These are phyloP conservation scores for Dendropsophus ebraccatus DNA, from an alignment of 2,113 vertebrate species.

Conservation along the genomic window DNA sequence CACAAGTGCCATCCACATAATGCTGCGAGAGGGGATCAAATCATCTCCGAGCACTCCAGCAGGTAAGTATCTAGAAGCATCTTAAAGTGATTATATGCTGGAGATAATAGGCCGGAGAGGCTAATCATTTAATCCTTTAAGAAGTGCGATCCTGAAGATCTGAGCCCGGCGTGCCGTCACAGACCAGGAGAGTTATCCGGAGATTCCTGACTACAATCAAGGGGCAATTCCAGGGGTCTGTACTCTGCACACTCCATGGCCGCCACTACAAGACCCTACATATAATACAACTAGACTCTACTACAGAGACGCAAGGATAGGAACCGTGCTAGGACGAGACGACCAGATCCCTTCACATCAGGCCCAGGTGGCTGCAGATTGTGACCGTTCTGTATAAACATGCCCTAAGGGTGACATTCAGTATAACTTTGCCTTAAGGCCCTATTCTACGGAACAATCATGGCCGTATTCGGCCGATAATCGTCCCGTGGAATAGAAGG, in stretches of 20 bases:
- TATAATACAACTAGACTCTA: too few relatives aligned
- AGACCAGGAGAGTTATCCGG: background rate
- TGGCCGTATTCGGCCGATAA: too few relatives aligned
- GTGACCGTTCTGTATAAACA: too few relatives aligned
- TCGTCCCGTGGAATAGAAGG: too few relatives aligned
- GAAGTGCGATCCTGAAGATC: constrained; percentile 74
- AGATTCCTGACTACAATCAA: background rate
- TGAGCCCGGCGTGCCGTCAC: constrained; percentile 60
- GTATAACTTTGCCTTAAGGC: too few relatives aligned
- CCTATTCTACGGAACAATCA: too few relatives aligned
- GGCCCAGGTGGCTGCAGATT: too few relatives aligned
- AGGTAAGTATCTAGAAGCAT: constrained; percentile 72
- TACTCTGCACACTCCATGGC: too few relatives aligned
- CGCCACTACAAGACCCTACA: background rate
- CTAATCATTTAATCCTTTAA: constrained; percentile 83
- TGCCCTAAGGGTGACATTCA: too few relatives aligned
- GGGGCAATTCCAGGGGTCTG: background rate
- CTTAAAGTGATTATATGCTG: constrained; percentile 83
- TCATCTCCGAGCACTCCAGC: constrained; percentile 76
- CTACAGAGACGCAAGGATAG: too few relatives aligned
- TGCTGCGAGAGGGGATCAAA: constrained; percentile 63
- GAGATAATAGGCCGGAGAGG: constrained; percentile 74
- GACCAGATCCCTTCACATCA: too few relatives aligned
- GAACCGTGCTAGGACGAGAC: too few relatives aligned
- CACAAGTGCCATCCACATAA: constrained; percentile 42